Conservation (phyloP, 2,113 vertebrate species). For the Ondatra zibethicus region DNA sequence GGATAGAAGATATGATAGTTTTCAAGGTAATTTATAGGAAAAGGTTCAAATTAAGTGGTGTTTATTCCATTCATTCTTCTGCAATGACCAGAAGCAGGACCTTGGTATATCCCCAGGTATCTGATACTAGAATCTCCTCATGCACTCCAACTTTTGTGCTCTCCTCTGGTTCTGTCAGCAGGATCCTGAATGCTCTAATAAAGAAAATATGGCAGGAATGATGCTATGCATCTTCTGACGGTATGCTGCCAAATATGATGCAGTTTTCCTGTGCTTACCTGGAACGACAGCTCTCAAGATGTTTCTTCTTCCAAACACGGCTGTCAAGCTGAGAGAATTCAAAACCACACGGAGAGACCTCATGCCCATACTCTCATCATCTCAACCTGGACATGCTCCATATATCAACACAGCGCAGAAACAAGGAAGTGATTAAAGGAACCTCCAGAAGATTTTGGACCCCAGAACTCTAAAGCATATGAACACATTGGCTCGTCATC, state of each 20-base stretch:
- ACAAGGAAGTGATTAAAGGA: neutral
- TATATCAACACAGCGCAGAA: neutral
- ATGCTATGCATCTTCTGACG: neutral
- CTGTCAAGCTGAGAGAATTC: slow-evolving; percentile 1
- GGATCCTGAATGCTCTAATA: neutral
- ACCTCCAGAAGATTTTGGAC: neutral
- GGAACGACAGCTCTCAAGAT: neutral
- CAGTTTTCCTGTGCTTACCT: neutral
- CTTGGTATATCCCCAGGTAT: neutral
- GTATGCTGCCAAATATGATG: neutral
- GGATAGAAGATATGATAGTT: neutral
- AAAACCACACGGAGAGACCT: neutral
- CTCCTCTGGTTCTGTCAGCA: neutral
- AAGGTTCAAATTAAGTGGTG: neutral
- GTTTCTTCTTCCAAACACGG: neutral
- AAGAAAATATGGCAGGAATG: neutral
- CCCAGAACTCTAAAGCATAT: neutral
- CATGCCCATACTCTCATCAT: neutral
- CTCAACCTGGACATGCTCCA: neutral
- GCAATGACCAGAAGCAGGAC: neutral
- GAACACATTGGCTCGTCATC: neutral
- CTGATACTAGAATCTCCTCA: neutral
- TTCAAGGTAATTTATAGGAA: neutral
- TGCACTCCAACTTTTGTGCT: neutral
- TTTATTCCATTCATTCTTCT: neutral